These are phyloP conservation scores for Malthinus seriepunctatus DNA, from an alignment of 2,888 invertebrate species.

Conservation along the genomic window DNA sequence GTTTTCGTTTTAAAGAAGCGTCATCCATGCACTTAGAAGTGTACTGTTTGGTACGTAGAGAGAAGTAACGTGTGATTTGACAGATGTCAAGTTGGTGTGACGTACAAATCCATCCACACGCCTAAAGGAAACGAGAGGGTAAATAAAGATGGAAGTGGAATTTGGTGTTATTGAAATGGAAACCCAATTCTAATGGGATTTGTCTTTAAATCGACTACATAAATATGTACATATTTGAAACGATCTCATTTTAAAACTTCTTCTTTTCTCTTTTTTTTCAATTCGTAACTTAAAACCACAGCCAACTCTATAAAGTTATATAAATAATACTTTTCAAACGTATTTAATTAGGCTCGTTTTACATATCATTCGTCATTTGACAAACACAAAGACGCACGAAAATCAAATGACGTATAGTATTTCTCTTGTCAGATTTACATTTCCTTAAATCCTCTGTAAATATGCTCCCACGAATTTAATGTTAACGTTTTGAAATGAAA, in stretches of 20 bases:
- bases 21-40: background rate
- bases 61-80: constrained; percentile 28
- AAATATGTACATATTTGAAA: constrained; percentile 3
- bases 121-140: constrained; percentile 24
- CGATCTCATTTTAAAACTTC: background rate
- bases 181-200: constrained; percentile 31
- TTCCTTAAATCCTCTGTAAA: constrained; percentile 10
- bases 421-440: constrained; percentile 24
- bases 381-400: constrained; percentile 3
- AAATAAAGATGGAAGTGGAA: constrained; percentile 29
- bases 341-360: constrained; percentile 3
- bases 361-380: background rate
- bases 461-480: constrained; percentile 14
- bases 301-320: background rate
- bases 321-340: background rate
- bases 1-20: background rate
- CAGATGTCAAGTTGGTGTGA: constrained; percentile 26
- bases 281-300: background rate
- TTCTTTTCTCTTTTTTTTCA: background rate
- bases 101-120: constrained; percentile 21
- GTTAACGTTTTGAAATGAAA: constrained; percentile 17
- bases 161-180: constrained; percentile 29
- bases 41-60: constrained; percentile 18
- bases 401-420: constrained; percentile 19
- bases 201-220: constrained; percentile 21